Conservation (phyloP, 2,113 vertebrate genomes). For the Odobenus rosmarus region DNA sequence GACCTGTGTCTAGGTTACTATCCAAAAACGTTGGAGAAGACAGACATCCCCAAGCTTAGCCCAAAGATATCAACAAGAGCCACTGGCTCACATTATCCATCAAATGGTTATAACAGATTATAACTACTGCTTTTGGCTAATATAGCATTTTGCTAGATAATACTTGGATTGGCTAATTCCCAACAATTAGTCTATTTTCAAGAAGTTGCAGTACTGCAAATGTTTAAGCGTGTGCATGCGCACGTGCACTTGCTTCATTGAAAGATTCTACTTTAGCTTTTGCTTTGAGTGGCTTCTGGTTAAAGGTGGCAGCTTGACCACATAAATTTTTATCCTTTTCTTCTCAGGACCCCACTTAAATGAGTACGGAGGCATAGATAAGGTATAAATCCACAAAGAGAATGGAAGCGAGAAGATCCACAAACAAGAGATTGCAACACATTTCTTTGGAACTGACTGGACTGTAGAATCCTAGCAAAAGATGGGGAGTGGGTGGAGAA, state of each 20-base stretch:
- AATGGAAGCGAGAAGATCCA: not conserved
- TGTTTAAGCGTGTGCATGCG: not conserved
- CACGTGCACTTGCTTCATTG: not conserved
- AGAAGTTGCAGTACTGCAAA: not conserved
- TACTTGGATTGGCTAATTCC: slow-evolving; percentile 5
- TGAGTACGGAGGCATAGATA: not conserved
- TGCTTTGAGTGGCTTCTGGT: not conserved
- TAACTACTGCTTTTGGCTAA: not conserved
- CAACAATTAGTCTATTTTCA: not conserved
- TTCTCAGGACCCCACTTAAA: not conserved
- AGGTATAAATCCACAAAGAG: not conserved
- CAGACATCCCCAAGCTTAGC: not conserved
- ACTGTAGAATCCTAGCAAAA: not conserved
- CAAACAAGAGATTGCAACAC: not conserved
- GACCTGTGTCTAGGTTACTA: not conserved
- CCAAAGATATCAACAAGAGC: not conserved
- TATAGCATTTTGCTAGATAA: not conserved
- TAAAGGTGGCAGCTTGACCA: not conserved
- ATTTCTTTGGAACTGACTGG: not conserved
- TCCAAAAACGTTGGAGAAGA: not conserved
- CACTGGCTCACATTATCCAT: not conserved
- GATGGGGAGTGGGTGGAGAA: not conserved
- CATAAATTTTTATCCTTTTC: not conserved
- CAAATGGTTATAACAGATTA: not conserved
- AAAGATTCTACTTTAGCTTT: slow-evolving; percentile 12